Percentiles rank a stretch among this genome's conserved stretches.
Conservation (phyloP, 1,140 invertebrate species). For the Pseudoatta argentina region DNA sequence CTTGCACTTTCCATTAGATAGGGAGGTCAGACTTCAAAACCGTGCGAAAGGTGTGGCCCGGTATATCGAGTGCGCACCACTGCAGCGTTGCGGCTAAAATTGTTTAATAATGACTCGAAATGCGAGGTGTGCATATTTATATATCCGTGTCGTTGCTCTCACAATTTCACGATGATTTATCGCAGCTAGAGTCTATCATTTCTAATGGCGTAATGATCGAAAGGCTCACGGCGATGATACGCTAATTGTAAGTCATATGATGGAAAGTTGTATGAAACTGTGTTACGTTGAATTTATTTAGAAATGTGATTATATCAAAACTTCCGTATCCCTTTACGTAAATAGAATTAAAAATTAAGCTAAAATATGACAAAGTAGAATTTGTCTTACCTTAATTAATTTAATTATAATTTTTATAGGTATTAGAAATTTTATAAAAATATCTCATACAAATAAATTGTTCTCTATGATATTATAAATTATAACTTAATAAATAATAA, state of each 20-base stretch:
- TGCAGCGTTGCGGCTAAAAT: conserved; percentile 14
- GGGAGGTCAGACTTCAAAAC: conserved; percentile 62
- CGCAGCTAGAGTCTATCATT: conserved; percentile 15
- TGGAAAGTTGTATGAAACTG: conserved; percentile 10
- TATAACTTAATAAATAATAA: background rate
- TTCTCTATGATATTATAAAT: background rate
- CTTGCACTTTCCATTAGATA: conserved; percentile 55
- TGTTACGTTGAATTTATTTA: background rate
- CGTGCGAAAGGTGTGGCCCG: conserved; percentile 71
- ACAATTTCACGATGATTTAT: conserved; percentile 51
- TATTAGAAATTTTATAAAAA: background rate
- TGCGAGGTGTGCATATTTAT: background rate
- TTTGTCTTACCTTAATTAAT: background rate
- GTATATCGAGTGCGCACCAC: conserved; percentile 9
- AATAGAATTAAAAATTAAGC: background rate
- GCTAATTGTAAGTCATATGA: background rate
- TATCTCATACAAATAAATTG: background rate
- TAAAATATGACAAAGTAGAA: background rate
- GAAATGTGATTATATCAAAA: background rate
- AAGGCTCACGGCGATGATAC: conserved; percentile 17
- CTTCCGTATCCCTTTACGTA: background rate
- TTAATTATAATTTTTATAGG: background rate
- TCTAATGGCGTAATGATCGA: conserved; percentile 16
- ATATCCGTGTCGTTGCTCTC: conserved; percentile 13
- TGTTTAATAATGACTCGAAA: conserved; percentile 55